Evolutionary conservation across 1,140 invertebrate species (phyloP), one percentile per base, ranked within the genome.

Genomic region (Aradophagus sp.): DNA sequence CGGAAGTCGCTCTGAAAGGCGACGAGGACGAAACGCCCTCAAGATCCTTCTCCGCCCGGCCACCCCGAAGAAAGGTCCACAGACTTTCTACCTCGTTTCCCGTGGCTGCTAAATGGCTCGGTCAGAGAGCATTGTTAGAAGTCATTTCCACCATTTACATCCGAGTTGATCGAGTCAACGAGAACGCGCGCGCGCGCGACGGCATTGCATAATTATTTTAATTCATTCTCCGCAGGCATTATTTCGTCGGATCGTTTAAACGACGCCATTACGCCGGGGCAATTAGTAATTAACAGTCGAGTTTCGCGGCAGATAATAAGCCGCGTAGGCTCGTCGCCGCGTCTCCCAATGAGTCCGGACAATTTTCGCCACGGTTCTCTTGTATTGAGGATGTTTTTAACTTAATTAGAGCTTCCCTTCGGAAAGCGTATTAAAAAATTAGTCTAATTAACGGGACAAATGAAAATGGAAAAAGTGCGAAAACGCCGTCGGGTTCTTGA

Each of bases 21-120:
- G 56, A 38, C 29, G 73, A 70, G 69, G 61, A 56, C 50, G 73
- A 63, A 72, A 75, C 66, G 41, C 68, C 55, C 65, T 66, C 59
- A 44, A 72, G 63, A 72, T 71, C 56, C 39, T 50, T 61, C 19
- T 41, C 4, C 34, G 23, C 12, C 26, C 10, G 2, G 27, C 13
- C 8, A 52, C 36, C 12, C 26, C 10, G 2, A 36, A 19, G 12
- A 52, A 52, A 23, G 35, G 10, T 50, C 20, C 45, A 20, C 34
- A 8, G 34, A 39, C 59, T 59, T 74, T 74, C 71, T 55, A 29
- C 35, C 50, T 39, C 50, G 34, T 31, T 63, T 63, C 11, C 32
- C 39, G 47, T n/a, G 27, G 19, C 58, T 52, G 39, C 39, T 52
- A 52, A 53, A 44, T 62, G 32, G 19, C 58, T 44, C 23, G 45